Conservation (phyloP, 2,797 vertebrate genomes). For the Heterohyrax brucei region DNA sequence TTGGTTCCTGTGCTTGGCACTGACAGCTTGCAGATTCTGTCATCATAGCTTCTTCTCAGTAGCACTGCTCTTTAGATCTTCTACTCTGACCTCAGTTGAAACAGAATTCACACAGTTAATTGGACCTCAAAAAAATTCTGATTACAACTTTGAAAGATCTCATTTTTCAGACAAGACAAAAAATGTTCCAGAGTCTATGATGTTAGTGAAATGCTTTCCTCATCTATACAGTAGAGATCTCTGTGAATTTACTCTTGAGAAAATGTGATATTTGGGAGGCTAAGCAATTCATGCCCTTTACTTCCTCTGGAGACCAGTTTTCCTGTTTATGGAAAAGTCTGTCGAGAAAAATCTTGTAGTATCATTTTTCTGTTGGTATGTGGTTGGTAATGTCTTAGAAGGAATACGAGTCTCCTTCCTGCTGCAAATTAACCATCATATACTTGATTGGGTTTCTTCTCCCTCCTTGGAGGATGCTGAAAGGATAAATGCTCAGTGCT, state of each 20-base stretch:
- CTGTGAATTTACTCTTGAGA: constrained; percentile 72
- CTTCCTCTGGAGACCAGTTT: constrained; percentile 65
- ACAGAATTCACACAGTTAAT: neutral
- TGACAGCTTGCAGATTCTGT: neutral
- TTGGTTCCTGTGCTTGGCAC: neutral
- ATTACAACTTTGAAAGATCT: constrained; percentile 51
- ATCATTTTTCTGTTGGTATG: constrained; percentile 33
- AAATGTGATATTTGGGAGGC: constrained; percentile 69
- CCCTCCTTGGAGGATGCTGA: neutral
- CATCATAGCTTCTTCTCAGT: fast-evolving
- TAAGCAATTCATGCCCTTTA: constrained; percentile 42
- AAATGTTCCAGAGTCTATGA: constrained; percentile 31
- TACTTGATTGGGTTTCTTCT: neutral
- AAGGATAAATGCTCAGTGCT: neutral
- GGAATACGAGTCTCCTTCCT: constrained; percentile 18
- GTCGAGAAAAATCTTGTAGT: neutral
- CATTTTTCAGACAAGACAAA: constrained; percentile 58
- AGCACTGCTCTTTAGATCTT: neutral
- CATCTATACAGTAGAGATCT: neutral
- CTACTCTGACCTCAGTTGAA: neutral
- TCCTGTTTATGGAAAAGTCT: neutral
- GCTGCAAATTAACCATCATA: neutral
- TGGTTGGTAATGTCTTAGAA: constrained; percentile 46
- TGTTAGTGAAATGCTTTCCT: constrained; percentile 75
- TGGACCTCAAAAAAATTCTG: neutral